Percentiles rank a stretch among this genome's conserved stretches.
phyloP scores from a whole-genome alignment of 1,140 invertebrate species.

The Drosophila kurseongensis region DNA sequence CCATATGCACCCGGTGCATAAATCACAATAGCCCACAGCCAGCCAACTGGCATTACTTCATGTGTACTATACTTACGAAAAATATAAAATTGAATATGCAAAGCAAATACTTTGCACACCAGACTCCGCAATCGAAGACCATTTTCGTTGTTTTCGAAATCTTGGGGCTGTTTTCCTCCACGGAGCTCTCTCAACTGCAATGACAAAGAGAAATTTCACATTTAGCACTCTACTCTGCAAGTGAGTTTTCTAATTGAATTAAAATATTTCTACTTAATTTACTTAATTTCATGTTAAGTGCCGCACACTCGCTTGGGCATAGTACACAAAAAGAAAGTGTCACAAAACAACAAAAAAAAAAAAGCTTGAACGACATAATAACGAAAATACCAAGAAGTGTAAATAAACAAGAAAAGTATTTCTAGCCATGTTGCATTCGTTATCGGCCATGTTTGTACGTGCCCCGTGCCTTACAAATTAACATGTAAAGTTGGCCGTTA shows the following conservation, averaged over 20 bases:
- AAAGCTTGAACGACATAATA: slow-evolving; percentile 18
- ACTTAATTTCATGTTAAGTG: slow-evolving; percentile 58
- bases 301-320: slow-evolving; percentile 26
- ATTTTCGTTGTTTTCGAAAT: slow-evolving; percentile 84
- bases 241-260: slow-evolving; percentile 50
- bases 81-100: slow-evolving; percentile 91
- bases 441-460: slow-evolving; percentile 56
- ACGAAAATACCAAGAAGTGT: slow-evolving; percentile 31
- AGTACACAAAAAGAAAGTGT: slow-evolving; percentile 56
- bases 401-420: slow-evolving; percentile 43
- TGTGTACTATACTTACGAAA: slow-evolving; percentile 88
- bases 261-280: slow-evolving; percentile 55
- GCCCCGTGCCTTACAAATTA: slow-evolving; percentile 73
- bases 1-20: slow-evolving; percentile 9
- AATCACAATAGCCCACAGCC: slow-evolving; percentile 5
- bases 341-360: slow-evolving; percentile 18
- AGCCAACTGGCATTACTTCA: neutral
- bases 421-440: slow-evolving; percentile 46
- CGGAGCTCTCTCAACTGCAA: slow-evolving; percentile 53
- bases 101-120: slow-evolving; percentile 90
- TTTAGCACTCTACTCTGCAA: neutral
- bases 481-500: slow-evolving; percentile 62
- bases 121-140: slow-evolving; percentile 86
- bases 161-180: slow-evolving; percentile 64
- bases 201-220: slow-evolving; percentile 32